These are phyloP conservation scores for Silurus meridionalis DNA, from an alignment of 2,113 vertebrate species.

Conservation along the genomic window DNA sequence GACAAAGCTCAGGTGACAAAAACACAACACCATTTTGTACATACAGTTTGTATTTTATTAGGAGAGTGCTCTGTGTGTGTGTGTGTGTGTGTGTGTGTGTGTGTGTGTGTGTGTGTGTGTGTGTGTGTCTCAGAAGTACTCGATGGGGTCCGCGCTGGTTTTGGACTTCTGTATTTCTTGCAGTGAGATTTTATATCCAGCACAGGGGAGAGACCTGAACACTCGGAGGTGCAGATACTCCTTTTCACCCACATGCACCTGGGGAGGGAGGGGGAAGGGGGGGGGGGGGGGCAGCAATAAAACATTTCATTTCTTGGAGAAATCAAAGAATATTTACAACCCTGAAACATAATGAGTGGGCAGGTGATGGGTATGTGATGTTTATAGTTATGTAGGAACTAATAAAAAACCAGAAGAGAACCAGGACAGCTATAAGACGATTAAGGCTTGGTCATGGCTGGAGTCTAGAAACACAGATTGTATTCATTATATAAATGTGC, in stretches of 20 bases:
- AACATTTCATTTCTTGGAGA: no score
- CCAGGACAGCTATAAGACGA: no score
- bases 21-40: not conserved
- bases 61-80: not conserved
- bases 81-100: not conserved
- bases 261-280: not conserved
- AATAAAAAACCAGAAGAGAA: no score
- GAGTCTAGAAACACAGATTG: no score
- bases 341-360: no score
- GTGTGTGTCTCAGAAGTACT: slow-evolving; percentile 65
- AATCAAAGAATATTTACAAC: no score
- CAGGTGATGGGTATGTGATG: no score
- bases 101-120: not conserved
- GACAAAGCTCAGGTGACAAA: not conserved
- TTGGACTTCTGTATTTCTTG: slow-evolving; percentile 66
- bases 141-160: slow-evolving; percentile 66
- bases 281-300: no score
- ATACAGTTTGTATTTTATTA: not conserved
- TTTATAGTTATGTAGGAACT: no score
- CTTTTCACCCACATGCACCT: slow-evolving; percentile 73
- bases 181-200: slow-evolving; percentile 55
- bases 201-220: slow-evolving; percentile 62
- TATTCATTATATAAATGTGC: no score
- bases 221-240: slow-evolving; percentile 72
- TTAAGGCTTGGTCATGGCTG: no score